Conservation (phyloP, 2,797 vertebrate genomes). For the Pseudotriccus pelzelni region DNA sequence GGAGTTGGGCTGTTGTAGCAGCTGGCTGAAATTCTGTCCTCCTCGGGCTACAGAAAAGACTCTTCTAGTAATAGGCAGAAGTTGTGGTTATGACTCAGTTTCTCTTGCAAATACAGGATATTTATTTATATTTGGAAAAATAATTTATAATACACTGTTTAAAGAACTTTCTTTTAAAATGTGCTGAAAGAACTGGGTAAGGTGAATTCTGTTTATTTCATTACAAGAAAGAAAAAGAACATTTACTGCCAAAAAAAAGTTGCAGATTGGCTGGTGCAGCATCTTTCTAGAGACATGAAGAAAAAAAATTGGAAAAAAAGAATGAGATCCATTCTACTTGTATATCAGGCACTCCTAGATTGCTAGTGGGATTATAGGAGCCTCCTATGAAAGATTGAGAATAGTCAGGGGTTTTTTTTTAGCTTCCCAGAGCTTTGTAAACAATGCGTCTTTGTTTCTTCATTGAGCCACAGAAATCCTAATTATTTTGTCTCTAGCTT, state of each 20-base stretch:
- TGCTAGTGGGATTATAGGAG: not conserved
- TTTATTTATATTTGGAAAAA: not conserved
- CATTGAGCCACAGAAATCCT: not conserved
- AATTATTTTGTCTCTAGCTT: not conserved
- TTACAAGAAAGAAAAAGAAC: not conserved
- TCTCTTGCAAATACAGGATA: not conserved
- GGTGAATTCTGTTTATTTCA: not conserved
- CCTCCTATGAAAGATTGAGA: not conserved
- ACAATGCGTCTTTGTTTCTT: not conserved
- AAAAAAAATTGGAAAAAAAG: not conserved
- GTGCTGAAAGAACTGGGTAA: not conserved
- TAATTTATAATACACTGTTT: not conserved
- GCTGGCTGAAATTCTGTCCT: not conserved
- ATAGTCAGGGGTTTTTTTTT: accelerated
- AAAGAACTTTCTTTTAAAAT: not conserved
- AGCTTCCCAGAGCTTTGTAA: not conserved
- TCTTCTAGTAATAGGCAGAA: not conserved
- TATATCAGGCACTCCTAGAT: not conserved
- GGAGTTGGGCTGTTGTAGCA: not conserved
- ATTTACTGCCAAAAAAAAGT: not conserved
- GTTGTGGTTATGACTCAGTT: not conserved
- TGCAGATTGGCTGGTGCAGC: not conserved
- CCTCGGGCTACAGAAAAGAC: not conserved
- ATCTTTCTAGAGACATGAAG: not conserved
- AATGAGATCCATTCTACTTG: not conserved